Conservation (phyloP, 1,140 invertebrate genomes). For the Drosophila quadrilineata region DNA sequence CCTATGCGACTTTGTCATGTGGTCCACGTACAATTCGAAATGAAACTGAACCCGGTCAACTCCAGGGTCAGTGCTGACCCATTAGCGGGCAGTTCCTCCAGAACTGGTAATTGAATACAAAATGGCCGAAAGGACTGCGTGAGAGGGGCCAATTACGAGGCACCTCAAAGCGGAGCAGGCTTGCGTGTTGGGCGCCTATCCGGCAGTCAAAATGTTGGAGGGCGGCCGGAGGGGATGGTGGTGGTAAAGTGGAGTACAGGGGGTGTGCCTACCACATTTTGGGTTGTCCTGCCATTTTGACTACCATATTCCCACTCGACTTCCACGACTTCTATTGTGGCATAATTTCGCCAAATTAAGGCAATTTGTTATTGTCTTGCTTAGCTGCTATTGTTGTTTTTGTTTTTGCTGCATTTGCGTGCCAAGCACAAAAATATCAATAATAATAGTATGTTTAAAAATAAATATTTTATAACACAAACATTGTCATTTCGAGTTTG, state of each 20-base stretch:
- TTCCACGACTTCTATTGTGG: no score
- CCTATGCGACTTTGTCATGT: slow-evolving; percentile 32
- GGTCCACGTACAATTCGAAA: slow-evolving; percentile 38
- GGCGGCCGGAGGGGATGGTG: no score
- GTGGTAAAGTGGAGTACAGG: no score
- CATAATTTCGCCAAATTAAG: slow-evolving; percentile 57
- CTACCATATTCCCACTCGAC: not conserved
- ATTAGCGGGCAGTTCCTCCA: slow-evolving; percentile 49
- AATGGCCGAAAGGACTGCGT: slow-evolving; percentile 43
- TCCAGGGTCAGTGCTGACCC: slow-evolving; percentile 55
- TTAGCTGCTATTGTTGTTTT: slow-evolving; percentile 22
- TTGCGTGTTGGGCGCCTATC: slow-evolving; percentile 58
- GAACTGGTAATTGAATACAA: slow-evolving; percentile 72
- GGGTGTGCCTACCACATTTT: not conserved
- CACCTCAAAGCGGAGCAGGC: slow-evolving; percentile 5
- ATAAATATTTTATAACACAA: slow-evolving; percentile 12
- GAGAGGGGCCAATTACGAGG: slow-evolving; percentile 55
- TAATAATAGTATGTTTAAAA: slow-evolving; percentile 36
- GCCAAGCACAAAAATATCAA: slow-evolving; percentile 20
- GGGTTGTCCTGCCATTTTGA: not conserved
- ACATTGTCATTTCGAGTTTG: not conserved
- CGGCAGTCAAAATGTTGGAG: slow-evolving; percentile 3
- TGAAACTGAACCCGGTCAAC: slow-evolving; percentile 52
- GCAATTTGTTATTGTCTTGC: slow-evolving; percentile 56
- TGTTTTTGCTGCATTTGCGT: slow-evolving; percentile 5